phyloP scores from a whole-genome alignment of 2,888 invertebrate genomes.

The Mythimna ferrago region DNA sequence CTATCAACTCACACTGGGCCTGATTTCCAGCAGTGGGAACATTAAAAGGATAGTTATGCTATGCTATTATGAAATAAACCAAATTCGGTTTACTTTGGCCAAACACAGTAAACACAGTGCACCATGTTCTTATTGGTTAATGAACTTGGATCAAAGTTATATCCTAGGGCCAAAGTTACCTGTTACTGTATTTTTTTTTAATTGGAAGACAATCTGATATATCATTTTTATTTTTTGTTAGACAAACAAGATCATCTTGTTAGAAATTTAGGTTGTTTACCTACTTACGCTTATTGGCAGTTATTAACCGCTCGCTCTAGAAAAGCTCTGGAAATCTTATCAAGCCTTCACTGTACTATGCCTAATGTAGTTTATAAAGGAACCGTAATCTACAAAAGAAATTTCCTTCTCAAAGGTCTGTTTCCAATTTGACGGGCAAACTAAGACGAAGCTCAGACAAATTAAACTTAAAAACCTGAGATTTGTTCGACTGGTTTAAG shows the following conservation, averaged over 20 bases:
- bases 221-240: not conserved
- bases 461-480: constrained; percentile 47
- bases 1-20: too few relatives aligned
- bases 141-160: too few relatives aligned
- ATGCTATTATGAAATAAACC: too few relatives aligned
- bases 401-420: constrained; percentile 30
- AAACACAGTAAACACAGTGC: too few relatives aligned
- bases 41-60: too few relatives aligned
- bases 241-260: constrained; percentile 9
- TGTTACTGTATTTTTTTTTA: not conserved
- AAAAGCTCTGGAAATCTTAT: constrained; percentile 38
- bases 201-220: not conserved
- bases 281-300: not conserved
- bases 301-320: constrained; percentile 6
- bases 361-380: constrained; percentile 13
- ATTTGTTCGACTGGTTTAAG: constrained; percentile 59
- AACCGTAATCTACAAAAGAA: constrained; percentile 10
- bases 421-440: constrained; percentile 45
- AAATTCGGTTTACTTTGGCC: too few relatives aligned
- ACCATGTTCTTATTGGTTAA: too few relatives aligned
- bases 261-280: constrained; percentile 7
- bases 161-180: too few relatives aligned
- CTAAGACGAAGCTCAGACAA: constrained; percentile 34
- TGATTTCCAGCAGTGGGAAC: too few relatives aligned
- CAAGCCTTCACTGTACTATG: constrained; percentile 39